phyloP scores from a whole-genome alignment of 2,888 invertebrate genomes.

The Aricia artaxerxes region DNA sequence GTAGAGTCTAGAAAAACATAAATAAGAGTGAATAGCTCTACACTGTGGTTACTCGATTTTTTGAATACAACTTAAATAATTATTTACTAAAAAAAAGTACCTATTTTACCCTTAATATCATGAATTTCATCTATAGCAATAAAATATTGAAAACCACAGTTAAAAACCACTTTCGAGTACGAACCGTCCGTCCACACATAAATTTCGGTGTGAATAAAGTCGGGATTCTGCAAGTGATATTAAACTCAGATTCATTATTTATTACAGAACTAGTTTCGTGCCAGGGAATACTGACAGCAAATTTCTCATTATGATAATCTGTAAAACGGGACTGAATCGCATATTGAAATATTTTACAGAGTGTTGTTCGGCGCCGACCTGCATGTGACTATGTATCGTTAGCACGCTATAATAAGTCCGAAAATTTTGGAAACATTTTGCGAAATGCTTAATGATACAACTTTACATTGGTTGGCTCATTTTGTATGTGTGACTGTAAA shows the following conservation, averaged over 20 bases:
- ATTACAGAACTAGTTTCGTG: conserved; percentile 25
- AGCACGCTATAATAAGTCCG: conserved; percentile 25
- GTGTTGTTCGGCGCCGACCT: conserved; percentile 10
- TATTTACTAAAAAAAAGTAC: background rate
- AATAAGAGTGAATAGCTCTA: background rate
- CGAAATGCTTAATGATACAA: conserved; percentile 24
- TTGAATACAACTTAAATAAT: background rate
- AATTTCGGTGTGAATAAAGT: conserved; percentile 25
- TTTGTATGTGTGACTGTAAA: background rate
- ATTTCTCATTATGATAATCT: conserved; percentile 37
- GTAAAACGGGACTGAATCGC: conserved; percentile 35
- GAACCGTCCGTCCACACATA: background rate
- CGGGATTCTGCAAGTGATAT: conserved; percentile 30
- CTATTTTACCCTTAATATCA: background rate
- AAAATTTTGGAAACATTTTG: conserved; percentile 20
- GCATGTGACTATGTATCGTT: conserved; percentile 19
- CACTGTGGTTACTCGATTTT: background rate
- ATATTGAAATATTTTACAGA: conserved; percentile 34
- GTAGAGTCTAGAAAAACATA: background rate
- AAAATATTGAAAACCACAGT: conserved; percentile 3
- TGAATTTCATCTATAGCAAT: conserved; percentile 1
- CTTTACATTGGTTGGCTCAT: conserved; percentile 29
- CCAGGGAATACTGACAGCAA: conserved; percentile 32
- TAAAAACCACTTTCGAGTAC: conserved; percentile 1
- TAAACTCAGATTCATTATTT: conserved; percentile 30